Evolutionary conservation across 2,113 vertebrate genomes (phyloP).

Genomic region (Ptychochromis oligacanthus): DNA sequence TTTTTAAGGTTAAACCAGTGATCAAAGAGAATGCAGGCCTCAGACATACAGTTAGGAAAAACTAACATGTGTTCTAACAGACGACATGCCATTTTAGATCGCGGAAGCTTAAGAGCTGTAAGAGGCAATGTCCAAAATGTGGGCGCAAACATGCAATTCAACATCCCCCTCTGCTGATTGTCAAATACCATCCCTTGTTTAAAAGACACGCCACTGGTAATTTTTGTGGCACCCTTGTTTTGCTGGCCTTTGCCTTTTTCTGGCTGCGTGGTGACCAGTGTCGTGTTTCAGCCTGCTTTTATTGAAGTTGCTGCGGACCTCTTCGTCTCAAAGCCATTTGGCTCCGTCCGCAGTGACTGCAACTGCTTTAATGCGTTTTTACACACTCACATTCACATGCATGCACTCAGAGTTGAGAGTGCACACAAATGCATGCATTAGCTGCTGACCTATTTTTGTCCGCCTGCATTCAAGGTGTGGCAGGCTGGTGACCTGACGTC

Average conservation of each 20-base stretch:
- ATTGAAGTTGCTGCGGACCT: conserved; percentile 4
- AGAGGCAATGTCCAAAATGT: conserved; percentile 5
- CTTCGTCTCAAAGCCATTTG: conserved; percentile 11
- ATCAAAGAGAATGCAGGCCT: conserved; percentile 11
- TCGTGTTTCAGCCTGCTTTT: conserved; percentile 18
- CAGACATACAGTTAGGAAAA: background rate
- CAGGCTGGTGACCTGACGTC: background rate
- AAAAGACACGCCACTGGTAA: background rate
- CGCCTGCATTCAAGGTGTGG: background rate
- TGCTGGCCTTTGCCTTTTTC: conserved; percentile 19
- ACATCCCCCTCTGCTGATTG: conserved; percentile 37
- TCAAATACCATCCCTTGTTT: conserved; percentile 16
- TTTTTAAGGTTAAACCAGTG: background rate
- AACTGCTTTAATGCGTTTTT: conserved; percentile 8
- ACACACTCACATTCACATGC: background rate
- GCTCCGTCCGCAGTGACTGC: background rate
- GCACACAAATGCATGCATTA: background rate
- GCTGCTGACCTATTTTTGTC: conserved; percentile 52
- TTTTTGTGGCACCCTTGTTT: conserved; percentile 36
- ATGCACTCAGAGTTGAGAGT: background rate
- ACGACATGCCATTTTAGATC: background rate
- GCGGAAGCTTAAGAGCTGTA: conserved; percentile 10
- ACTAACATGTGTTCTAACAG: background rate
- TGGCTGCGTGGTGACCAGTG: background rate
- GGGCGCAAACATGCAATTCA: conserved; percentile 14